These are phyloP conservation scores for Pseudoatta argentina DNA, from an alignment of 1,140 invertebrate species.

Conservation along the genomic window DNA sequence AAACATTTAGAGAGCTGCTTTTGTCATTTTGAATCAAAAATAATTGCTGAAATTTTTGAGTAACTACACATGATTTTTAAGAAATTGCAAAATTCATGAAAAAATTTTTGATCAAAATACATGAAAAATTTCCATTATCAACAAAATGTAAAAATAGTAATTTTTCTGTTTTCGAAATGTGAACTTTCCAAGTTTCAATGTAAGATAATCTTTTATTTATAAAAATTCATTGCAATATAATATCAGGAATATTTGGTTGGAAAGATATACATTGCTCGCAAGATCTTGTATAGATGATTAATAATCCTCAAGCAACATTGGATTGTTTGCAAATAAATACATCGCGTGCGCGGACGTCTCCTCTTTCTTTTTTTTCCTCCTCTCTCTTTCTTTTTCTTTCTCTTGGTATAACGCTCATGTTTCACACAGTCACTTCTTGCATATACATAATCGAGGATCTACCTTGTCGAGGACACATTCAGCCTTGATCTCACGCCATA, in stretches of 20 bases:
- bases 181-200: neutral
- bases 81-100: neutral
- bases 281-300: neutral
- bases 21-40: neutral
- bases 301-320: neutral
- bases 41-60: neutral
- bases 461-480: conserved; percentile 63
- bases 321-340: conserved; percentile 11
- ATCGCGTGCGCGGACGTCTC: neutral
- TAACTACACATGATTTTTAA: neutral
- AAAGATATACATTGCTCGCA: neutral
- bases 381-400: neutral
- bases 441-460: conserved; percentile 20
- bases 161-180: neutral
- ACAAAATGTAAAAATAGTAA: neutral
- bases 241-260: neutral
- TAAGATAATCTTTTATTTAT: neutral
- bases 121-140: neutral
- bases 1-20: neutral
- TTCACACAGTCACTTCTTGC: conserved; percentile 11
- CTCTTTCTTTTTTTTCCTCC: neutral
- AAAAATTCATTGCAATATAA: neutral
- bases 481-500: conserved; percentile 70
- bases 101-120: neutral
- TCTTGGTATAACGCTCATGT: conserved; percentile 5